A percentile compares a stretch with the other conserved stretches of the same genome.
Conservation (phyloP, 2,888 invertebrate genomes). For the Boloria euphrosyne region DNA sequence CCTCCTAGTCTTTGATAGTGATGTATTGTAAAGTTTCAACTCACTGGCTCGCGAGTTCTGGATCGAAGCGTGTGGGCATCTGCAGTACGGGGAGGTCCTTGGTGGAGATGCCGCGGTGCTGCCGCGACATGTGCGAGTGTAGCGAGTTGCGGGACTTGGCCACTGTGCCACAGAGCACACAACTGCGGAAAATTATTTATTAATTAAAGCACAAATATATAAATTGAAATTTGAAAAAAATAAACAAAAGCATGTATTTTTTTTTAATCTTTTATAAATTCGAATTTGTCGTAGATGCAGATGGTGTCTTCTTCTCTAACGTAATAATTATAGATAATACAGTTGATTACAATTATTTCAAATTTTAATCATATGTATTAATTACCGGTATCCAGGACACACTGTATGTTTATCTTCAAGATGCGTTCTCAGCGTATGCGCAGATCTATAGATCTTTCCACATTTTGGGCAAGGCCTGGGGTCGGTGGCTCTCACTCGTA, state of each 20-base stretch:
- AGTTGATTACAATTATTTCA: too few species aligned
- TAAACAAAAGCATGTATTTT: too few species aligned
- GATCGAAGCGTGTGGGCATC: conserved; percentile 96
- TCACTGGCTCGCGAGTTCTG: conserved; percentile 91
- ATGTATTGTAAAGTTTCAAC: conserved; percentile 43
- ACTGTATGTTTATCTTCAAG: conserved; percentile 96
- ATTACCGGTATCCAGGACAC: conserved; percentile 90
- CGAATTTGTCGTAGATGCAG: too few species aligned
- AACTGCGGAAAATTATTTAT: conserved; percentile 77
- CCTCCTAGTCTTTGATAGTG: neutral
- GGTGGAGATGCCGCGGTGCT: conserved; percentile 95
- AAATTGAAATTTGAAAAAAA: too few species aligned
- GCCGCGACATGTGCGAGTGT: conserved; percentile 96
- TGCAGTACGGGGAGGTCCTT: conserved; percentile 95
- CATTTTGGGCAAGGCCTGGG: conserved; percentile 96
- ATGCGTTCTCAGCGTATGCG: conserved; percentile 94
- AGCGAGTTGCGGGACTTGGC: conserved; percentile 95
- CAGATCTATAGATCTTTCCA: conserved; percentile 95
- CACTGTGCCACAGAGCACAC: conserved; percentile 95
- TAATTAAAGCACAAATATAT: too few species aligned
- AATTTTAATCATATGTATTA: too few species aligned
- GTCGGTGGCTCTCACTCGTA: conserved; percentile 94
- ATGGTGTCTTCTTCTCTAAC: too few species aligned
- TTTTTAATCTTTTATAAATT: too few species aligned
- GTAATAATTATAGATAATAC: too few species aligned